These are phyloP conservation scores for Plagodis pulveraria DNA, from an alignment of 2,888 invertebrate species.

Conservation along the genomic window DNA sequence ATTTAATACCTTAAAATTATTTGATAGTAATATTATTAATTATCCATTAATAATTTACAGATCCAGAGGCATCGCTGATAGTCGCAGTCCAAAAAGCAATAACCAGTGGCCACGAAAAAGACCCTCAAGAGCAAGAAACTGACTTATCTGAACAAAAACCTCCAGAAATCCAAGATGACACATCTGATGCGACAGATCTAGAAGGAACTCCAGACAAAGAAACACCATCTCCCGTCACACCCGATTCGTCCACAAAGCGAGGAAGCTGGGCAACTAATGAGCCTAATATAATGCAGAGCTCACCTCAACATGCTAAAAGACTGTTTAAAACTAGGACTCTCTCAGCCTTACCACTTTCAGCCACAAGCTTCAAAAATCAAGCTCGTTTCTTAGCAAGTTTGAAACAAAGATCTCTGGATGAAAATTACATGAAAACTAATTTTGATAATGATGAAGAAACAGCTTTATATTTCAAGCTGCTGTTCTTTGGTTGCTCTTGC, in stretches of 20 bases:
- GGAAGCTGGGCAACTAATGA: slow-evolving; percentile 67
- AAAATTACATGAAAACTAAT: slow-evolving; percentile 73
- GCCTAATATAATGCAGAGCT: slow-evolving; percentile 49
- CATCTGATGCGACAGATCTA: slow-evolving; percentile 56
- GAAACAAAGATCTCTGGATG: slow-evolving; percentile 71
- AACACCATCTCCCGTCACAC: slow-evolving; percentile 61
- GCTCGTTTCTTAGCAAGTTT: slow-evolving; percentile 71
- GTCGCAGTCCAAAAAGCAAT: slow-evolving; percentile 64
- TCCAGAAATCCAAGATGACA: slow-evolving; percentile 53
- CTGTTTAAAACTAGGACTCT: slow-evolving; percentile 76
- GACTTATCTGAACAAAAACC: slow-evolving; percentile 50
- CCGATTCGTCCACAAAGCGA: slow-evolving; percentile 58
- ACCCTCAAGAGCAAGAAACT: background rate
- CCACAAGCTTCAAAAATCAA: slow-evolving; percentile 65
- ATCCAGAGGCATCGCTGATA: slow-evolving; percentile 69
- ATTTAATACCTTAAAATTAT: too few species aligned
- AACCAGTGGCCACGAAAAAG: slow-evolving; percentile 44
- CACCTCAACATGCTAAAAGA: slow-evolving; percentile 72
- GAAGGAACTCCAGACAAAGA: slow-evolving; percentile 70
- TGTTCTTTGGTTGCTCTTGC: slow-evolving; percentile 92
- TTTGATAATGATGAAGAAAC: slow-evolving; percentile 85
- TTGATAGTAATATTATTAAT: background rate
- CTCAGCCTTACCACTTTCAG: slow-evolving; percentile 72
- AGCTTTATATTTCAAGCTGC: slow-evolving; percentile 89
- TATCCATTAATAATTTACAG: slow-evolving; percentile 46